Conservation (phyloP, 2,113 vertebrate species). For the Egretta garzetta region DNA sequence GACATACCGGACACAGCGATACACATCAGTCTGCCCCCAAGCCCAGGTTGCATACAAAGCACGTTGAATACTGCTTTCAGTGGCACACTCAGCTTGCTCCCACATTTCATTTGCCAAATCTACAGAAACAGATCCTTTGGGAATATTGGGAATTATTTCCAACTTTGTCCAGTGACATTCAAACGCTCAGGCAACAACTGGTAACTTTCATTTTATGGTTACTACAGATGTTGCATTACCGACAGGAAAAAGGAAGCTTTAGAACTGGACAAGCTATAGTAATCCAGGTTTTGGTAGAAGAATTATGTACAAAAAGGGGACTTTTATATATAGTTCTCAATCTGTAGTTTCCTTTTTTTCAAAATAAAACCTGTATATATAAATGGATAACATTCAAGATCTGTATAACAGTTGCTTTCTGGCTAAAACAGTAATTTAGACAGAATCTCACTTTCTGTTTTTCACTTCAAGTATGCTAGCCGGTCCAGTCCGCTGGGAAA, state of each 20-base stretch:
- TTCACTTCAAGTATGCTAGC: constrained; percentile 21
- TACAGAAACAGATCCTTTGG: constrained; percentile 3
- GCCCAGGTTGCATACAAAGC: neutral
- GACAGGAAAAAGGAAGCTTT: constrained; percentile 31
- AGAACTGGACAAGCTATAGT: constrained; percentile 52
- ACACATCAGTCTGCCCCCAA: neutral
- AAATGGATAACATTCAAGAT: constrained; percentile 33
- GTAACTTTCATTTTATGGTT: neutral
- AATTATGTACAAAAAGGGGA: constrained; percentile 42
- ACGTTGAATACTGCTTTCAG: neutral
- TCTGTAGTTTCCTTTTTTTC: constrained; percentile 37
- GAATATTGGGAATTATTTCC: neutral
- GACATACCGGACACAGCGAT: constrained; percentile 20
- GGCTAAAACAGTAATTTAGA: constrained; percentile 14
- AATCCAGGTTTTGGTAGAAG: constrained; percentile 2
- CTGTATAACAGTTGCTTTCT: neutral
- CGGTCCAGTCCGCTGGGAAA: constrained; percentile 29
- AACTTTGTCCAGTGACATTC: constrained; percentile 23
- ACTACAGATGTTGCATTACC: neutral
- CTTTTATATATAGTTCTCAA: constrained; percentile 43
- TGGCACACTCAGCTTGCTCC: neutral
- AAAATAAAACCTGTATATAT: constrained; percentile 63
- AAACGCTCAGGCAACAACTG: constrained; percentile 33
- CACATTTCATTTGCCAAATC: neutral
- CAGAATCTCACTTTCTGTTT: constrained; percentile 33